These are phyloP conservation scores for Microtus ochrogaster DNA, from an alignment of 2,113 vertebrate genomes.

Conservation along the genomic window DNA sequence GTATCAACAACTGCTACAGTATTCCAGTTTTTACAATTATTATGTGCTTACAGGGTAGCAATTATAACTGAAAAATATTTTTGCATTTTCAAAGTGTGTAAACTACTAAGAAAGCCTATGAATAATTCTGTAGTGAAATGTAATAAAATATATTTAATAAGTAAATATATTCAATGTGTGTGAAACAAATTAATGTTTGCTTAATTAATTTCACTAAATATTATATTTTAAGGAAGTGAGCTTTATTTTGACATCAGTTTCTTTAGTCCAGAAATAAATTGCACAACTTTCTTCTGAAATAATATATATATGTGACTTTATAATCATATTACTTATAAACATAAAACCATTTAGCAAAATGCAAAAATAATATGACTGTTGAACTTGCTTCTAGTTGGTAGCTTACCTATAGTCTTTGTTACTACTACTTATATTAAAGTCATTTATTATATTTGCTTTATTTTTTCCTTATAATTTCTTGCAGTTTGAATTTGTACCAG, in stretches of 20 bases:
- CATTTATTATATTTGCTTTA: not conserved
- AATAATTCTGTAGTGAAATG: not conserved
- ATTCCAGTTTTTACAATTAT: constrained; percentile 2
- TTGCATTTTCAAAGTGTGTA: not conserved
- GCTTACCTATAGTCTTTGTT: not conserved
- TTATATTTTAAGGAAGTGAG: not conserved
- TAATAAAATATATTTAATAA: not conserved
- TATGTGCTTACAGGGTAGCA: not conserved
- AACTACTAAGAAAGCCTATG: not conserved
- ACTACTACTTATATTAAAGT: not conserved
- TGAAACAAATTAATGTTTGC: not conserved
- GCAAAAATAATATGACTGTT: not conserved
- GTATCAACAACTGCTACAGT: not conserved
- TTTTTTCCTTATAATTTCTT: constrained; percentile 42
- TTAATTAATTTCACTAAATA: not conserved
- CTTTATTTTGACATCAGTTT: not conserved
- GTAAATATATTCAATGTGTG: not conserved
- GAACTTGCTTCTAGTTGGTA: not conserved
- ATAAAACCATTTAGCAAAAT: not conserved
- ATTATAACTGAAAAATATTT: not conserved
- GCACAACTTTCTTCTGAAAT: not conserved
- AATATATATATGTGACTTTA: not conserved
- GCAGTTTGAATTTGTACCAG: constrained; percentile 17
- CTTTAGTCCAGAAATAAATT: not conserved
- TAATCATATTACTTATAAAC: not conserved